Evolutionary conservation across 2,797 vertebrate species (phyloP).

Genomic region (Rhinophrynus dorsalis): DNA sequence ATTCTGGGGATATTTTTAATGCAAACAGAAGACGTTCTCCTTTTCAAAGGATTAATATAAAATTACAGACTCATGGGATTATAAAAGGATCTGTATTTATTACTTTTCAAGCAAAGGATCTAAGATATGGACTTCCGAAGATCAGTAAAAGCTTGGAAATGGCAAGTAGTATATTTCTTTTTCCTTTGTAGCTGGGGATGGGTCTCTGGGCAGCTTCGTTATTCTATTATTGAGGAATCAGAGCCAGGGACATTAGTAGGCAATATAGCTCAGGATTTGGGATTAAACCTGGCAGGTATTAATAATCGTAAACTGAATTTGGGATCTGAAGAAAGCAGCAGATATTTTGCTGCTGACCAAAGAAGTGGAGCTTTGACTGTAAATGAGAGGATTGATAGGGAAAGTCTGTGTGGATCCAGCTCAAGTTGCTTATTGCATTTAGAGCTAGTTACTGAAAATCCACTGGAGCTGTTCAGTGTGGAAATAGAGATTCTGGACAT

Average conservation of each 20-base stretch:
- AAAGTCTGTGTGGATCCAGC: constrained; percentile 80
- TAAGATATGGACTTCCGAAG: constrained; percentile 62
- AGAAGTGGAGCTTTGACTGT: constrained; percentile 80
- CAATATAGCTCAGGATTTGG: constrained; percentile 85
- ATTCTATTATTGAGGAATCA: constrained; percentile 87
- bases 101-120: constrained; percentile 49
- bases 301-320: constrained; percentile 76
- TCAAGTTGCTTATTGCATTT: constrained; percentile 77
- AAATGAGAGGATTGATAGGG: constrained; percentile 85
- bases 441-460: constrained; percentile 81
- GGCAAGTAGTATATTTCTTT: constrained; percentile 84
- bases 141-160: constrained; percentile 74
- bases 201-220: constrained; percentile 82
- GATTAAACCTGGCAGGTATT: constrained; percentile 76
- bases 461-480: constrained; percentile 81
- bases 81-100: constrained; percentile 54
- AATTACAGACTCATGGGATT: background rate
- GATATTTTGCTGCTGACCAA: constrained; percentile 84
- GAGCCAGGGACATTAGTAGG: constrained; percentile 86
- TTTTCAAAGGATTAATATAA: background rate
- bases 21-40: constrained; percentile 37
- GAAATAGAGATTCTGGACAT: constrained; percentile 86
- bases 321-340: constrained; percentile 74
- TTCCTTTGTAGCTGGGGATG: constrained; percentile 76
- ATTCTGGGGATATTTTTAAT: constrained; percentile 35